A percentile compares a stretch with the other conserved stretches of the same genome.
phyloP scores from a whole-genome alignment of 2,888 invertebrate genomes.

The Toxonevra muliebris region DNA sequence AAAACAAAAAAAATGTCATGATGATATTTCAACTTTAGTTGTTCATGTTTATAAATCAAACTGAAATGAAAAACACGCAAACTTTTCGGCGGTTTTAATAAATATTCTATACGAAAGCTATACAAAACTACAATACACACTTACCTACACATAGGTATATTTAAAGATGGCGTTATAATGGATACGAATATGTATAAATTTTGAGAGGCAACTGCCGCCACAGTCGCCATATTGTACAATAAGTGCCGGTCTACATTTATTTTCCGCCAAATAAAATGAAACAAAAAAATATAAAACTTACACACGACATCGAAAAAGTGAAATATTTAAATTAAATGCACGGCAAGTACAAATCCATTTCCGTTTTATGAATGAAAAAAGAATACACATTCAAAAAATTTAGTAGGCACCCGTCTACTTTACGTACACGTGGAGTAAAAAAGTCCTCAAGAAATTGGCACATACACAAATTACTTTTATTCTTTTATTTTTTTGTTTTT shows the following conservation, averaged over 20 bases:
- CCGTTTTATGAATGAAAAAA: not conserved
- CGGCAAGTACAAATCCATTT: not conserved
- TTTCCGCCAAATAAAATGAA: constrained; percentile 11
- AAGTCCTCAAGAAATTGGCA: too few relatives aligned
- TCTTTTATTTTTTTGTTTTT: too few relatives aligned
- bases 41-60: constrained; percentile 56
- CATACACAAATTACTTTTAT: too few relatives aligned
- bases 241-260: constrained; percentile 43
- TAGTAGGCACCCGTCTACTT: too few relatives aligned
- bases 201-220: not conserved
- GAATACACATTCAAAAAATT: too few relatives aligned
- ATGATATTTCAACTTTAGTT: constrained; percentile 49
- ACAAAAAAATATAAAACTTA: not conserved
- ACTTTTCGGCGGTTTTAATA: constrained; percentile 37
- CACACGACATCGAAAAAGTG: not conserved
- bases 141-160: not conserved
- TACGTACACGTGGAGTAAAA: too few relatives aligned
- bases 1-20: constrained; percentile 39
- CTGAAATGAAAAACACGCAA: constrained; percentile 49
- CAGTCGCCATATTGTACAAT: constrained; percentile 25
- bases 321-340: not conserved
- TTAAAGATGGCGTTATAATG: constrained; percentile 19
- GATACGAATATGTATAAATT: constrained; percentile 7
- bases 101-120: constrained; percentile 1
- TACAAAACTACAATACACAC: not conserved